Conservation (phyloP, 2,888 invertebrate species). For the Hypsopygia costalis region DNA sequence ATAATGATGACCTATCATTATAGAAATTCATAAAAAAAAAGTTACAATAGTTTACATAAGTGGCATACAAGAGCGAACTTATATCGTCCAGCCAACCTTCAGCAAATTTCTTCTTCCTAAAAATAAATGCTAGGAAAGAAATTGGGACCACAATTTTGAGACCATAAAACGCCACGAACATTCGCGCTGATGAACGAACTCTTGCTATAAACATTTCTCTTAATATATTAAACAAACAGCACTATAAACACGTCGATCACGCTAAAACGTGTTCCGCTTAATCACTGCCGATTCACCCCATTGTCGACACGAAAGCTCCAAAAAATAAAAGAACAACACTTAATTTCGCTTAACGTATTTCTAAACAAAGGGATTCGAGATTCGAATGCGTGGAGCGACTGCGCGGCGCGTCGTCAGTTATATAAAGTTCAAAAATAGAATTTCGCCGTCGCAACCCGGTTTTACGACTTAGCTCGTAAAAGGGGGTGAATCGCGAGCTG, state of each 20-base stretch:
- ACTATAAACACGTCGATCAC: conserved; percentile 35
- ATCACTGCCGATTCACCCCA: conserved; percentile 20
- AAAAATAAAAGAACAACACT: conserved; percentile 29
- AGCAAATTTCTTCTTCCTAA: no score
- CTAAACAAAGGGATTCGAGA: conserved; percentile 46
- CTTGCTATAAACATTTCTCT: conserved; percentile 9
- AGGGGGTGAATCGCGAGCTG: conserved; percentile 37
- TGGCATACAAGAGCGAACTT: no score
- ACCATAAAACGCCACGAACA: conserved; percentile 20
- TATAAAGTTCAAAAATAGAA: conserved; percentile 68
- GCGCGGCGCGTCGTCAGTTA: conserved; percentile 42
- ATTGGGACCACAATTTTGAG: no score
- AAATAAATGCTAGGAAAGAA: no score
- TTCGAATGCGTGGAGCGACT: conserved; percentile 42
- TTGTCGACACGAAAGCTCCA: conserved; percentile 21
- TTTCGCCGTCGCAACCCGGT: conserved; percentile 48
- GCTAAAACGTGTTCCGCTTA: conserved; percentile 28
- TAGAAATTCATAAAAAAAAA: no score
- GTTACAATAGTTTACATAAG: no score
- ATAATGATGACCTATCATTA: no score
- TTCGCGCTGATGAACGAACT: no score
- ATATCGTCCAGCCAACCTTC: no score
- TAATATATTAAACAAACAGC: conserved; percentile 53
- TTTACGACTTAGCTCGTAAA: conserved; percentile 62
- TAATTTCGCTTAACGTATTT: conserved; percentile 29